phyloP scores from a whole-genome alignment of 2,113 vertebrate genomes.

The Neoarius graeffei region DNA sequence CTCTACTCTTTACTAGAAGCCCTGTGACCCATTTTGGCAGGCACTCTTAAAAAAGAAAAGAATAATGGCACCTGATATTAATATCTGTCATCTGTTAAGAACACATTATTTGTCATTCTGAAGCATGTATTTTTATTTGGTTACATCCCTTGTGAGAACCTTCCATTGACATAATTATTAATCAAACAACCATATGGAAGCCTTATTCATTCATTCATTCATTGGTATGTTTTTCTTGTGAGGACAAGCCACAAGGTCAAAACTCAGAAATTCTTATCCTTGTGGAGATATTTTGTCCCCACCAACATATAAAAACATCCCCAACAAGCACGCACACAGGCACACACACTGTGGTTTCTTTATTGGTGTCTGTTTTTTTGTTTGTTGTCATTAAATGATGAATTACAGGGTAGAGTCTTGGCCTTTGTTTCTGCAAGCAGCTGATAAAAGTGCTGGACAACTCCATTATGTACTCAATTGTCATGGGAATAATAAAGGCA shows the following conservation, averaged over 20 bases:
- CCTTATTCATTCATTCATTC: too few relatives aligned
- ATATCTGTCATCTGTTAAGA: background rate
- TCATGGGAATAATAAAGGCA: conserved; percentile 9
- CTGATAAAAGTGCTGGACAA: conserved; percentile 15
- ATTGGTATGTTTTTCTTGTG: background rate
- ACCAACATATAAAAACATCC: background rate
- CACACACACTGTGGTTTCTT: background rate
- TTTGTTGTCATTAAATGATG: conserved; percentile 23
- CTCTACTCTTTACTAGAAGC: background rate
- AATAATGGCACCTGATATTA: background rate
- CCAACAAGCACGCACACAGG: background rate
- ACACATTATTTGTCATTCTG: background rate
- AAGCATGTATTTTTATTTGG: background rate
- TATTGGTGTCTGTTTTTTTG: background rate
- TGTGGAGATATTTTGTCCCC: too few relatives aligned
- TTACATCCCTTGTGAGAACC: background rate
- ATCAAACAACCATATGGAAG: background rate
- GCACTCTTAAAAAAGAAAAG: background rate
- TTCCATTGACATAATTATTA: background rate
- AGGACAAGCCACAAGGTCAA: background rate
- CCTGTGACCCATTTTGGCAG: background rate
- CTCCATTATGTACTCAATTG: conserved; percentile 15
- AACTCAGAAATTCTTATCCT: background rate
- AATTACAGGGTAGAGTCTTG: background rate
- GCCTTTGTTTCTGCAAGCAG: conserved; percentile 21